phyloP scores from a whole-genome alignment of 1,140 invertebrate species.

The Procambarus virginalis region DNA sequence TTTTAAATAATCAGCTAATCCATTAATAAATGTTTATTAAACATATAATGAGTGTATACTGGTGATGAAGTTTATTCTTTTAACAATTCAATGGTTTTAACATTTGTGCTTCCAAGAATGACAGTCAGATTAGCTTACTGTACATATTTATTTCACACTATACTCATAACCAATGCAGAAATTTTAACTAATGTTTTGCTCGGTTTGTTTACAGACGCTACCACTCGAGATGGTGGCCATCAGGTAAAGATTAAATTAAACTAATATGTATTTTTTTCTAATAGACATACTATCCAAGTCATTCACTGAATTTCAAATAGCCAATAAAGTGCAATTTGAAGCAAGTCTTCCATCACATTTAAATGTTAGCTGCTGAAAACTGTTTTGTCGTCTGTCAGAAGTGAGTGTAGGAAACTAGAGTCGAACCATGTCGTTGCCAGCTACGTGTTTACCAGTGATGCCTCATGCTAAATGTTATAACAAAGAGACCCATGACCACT shows the following conservation, averaged over 20 bases:
- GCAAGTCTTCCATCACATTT: background rate
- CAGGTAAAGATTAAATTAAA: too few relatives aligned
- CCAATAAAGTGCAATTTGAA: constrained; percentile 3
- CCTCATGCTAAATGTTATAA: background rate
- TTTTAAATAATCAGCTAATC: too few relatives aligned
- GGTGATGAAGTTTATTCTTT: too few relatives aligned
- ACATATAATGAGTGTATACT: too few relatives aligned
- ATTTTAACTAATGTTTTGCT: too few relatives aligned
- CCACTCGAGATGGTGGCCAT: too few relatives aligned
- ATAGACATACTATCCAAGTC: background rate
- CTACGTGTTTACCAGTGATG: background rate
- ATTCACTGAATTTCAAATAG: background rate
- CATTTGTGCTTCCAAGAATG: background rate
- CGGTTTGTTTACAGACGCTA: too few relatives aligned
- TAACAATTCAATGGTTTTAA: background rate
- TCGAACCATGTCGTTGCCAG: background rate
- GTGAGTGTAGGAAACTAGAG: background rate
- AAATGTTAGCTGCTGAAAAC: background rate
- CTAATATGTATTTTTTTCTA: background rate
- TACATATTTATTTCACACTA: too few relatives aligned
- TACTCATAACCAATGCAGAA: too few relatives aligned
- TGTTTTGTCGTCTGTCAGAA: background rate
- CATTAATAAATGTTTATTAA: too few relatives aligned
- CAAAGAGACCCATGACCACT: background rate
- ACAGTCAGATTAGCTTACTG: background rate